Evolutionary conservation across 23 tunicate species (phyloP).

Genomic region (Ciona savignyi): DNA sequence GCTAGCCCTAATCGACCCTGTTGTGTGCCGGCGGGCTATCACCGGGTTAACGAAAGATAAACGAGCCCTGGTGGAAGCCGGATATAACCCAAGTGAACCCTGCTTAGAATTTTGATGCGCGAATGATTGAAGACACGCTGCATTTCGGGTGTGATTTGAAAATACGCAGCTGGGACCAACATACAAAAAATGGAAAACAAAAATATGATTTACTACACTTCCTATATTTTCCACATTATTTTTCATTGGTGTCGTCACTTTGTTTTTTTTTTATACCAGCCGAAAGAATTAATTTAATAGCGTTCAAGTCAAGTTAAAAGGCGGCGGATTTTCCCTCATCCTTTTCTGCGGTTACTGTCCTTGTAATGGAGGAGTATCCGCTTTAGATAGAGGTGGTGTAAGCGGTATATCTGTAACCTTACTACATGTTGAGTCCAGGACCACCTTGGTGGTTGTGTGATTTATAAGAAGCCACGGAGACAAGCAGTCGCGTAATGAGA

Average conservation of each 20-base stretch:
- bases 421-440: background rate
- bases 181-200: background rate
- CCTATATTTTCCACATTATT: too few relatives aligned
- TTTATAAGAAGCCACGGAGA: background rate
- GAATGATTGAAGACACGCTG: background rate
- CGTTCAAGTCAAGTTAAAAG: background rate
- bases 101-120: background rate
- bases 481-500: background rate
- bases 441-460: background rate
- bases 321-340: background rate
- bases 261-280: too few relatives aligned
- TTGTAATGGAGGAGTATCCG: background rate
- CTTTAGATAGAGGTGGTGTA: background rate
- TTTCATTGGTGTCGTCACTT: too few relatives aligned
- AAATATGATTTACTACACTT: background rate
- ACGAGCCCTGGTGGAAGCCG: background rate
- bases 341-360: constrained; percentile 1
- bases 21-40: background rate
- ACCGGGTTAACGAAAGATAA: background rate
- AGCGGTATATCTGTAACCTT: background rate
- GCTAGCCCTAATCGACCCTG: background rate
- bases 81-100: background rate
- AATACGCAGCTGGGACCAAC: background rate
- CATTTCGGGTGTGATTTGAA: background rate
- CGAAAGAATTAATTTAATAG: background rate